A percentile compares a stretch with the other conserved stretches of the same genome.
These are phyloP conservation scores for Chaenogobius annularis DNA, from an alignment of 2,113 vertebrate genomes.

Conservation along the genomic window DNA sequence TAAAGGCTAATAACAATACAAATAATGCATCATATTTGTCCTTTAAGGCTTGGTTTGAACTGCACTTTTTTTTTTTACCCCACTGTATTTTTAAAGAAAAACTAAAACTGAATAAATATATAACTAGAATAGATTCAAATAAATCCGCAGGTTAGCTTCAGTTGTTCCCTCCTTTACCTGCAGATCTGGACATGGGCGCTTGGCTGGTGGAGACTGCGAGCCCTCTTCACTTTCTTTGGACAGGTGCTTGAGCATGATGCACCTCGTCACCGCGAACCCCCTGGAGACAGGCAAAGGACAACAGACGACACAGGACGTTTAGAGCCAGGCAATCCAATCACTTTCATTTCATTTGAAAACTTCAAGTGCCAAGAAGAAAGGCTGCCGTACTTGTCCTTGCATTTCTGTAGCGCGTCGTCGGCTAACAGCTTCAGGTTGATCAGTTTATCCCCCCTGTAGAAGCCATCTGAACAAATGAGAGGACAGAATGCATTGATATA, in stretches of 20 bases:
- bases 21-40: too few relatives aligned
- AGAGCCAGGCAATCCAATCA: not conserved
- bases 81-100: not conserved
- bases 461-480: constrained; percentile 81
- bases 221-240: constrained; percentile 80
- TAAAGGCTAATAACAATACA: too few relatives aligned
- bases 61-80: not conserved
- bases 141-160: not conserved
- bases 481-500: not conserved
- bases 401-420: constrained; percentile 90
- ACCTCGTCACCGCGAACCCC: constrained; percentile 77
- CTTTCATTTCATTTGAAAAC: not conserved
- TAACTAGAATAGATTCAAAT: too few relatives aligned
- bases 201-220: constrained; percentile 86
- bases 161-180: constrained; percentile 77
- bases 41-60: too few relatives aligned
- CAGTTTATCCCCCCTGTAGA: constrained; percentile 95
- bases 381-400: constrained; percentile 85
- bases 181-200: constrained; percentile 85
- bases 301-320: not conserved
- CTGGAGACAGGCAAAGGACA: constrained; percentile 60
- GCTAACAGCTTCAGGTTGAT: constrained; percentile 92
- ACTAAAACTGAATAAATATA: not conserved
- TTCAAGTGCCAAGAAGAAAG: not conserved
- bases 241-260: constrained; percentile 91